A percentile compares a stretch with the other conserved stretches of the same genome.
Evolutionary conservation across 2,113 vertebrate genomes (phyloP).

Genomic region (Campylomormyrus tamandua): DNA sequence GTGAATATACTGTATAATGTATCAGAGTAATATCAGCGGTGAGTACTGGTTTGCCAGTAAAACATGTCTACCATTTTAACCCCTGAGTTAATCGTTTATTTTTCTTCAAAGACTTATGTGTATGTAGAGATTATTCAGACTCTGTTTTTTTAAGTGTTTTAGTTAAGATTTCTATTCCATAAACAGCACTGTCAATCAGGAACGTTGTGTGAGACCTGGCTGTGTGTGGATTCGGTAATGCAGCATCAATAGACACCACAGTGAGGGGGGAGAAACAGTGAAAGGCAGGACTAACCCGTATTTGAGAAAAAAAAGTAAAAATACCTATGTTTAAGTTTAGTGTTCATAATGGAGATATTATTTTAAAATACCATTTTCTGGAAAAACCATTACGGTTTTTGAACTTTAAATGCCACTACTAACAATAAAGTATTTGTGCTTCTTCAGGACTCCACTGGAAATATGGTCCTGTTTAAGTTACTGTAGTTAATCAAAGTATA

Average conservation of each 20-base stretch:
- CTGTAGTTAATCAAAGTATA: neutral
- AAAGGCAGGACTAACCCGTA: neutral
- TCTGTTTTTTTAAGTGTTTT: neutral
- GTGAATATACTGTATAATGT: neutral
- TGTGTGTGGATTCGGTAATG: neutral
- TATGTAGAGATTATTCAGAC: neutral
- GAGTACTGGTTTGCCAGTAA: neutral
- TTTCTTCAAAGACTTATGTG: neutral
- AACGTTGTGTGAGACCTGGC: neutral
- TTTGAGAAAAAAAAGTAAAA: conserved; percentile 5
- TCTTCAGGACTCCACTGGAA: neutral
- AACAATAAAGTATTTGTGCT: neutral
- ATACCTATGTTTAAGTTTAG: neutral
- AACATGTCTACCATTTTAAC: neutral
- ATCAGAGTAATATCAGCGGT: neutral
- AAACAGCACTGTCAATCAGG: neutral
- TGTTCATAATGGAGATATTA: neutral
- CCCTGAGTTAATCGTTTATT: neutral
- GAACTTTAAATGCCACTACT: neutral
- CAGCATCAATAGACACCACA: neutral
- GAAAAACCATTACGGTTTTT: neutral
- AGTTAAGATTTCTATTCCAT: neutral
- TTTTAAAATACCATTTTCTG: conserved; percentile 10
- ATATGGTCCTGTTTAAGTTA: neutral
- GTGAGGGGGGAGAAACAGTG: neutral